phyloP scores from a whole-genome alignment of 1,140 invertebrate genomes.

The Drosophila nikananu region DNA sequence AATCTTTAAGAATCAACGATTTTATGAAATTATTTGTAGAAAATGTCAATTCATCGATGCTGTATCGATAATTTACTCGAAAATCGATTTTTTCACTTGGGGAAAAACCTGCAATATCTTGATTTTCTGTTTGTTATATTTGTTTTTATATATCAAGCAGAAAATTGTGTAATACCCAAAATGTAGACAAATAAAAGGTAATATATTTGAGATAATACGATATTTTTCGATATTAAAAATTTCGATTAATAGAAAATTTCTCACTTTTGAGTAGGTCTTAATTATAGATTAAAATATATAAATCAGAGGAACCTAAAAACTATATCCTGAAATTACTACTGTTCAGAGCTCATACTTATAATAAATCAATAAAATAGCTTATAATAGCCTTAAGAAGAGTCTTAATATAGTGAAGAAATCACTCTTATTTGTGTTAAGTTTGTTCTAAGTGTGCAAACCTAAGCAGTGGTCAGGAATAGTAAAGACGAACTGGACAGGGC shows the following conservation, averaged over 20 bases:
- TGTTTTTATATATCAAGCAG: background rate
- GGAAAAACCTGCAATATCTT: too few species aligned
- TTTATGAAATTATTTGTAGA: too few species aligned
- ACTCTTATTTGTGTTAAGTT: background rate
- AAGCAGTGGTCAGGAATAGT: constrained; percentile 9
- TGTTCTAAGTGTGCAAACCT: background rate
- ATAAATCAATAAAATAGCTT: background rate
- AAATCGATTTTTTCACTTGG: background rate
- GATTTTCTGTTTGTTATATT: background rate
- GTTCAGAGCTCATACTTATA: background rate
- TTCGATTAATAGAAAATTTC: background rate
- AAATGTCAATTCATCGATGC: background rate
- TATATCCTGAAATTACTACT: background rate
- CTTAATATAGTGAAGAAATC: too few species aligned
- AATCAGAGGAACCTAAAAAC: background rate
- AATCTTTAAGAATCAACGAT: too few species aligned
- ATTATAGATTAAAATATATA: background rate
- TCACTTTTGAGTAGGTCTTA: background rate
- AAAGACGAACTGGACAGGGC: background rate
- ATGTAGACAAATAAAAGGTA: background rate
- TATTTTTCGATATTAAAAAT: background rate
- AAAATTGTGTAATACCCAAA: background rate
- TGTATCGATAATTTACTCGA: background rate
- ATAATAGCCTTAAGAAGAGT: background rate
- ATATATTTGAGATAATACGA: background rate